phyloP scores from a whole-genome alignment of 2,797 vertebrate genomes.

The Gymnoscopelus braueri region DNA sequence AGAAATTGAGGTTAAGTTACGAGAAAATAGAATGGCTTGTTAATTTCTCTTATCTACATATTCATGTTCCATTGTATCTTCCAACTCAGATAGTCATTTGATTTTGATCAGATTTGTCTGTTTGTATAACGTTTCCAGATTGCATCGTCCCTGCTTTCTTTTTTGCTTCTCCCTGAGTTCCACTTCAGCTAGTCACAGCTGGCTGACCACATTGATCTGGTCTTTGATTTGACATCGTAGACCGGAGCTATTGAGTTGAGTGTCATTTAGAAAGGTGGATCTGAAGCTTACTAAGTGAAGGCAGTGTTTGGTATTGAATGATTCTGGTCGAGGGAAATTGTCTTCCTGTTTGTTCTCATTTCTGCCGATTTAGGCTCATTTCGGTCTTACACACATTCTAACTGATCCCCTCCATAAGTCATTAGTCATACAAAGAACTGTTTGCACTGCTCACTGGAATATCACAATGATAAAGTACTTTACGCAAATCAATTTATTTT shows the following conservation, averaged over 20 bases:
- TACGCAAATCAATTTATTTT: constrained; percentile 16
- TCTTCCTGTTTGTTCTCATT: constrained; percentile 7
- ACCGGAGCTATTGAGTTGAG: constrained; percentile 45
- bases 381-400: constrained; percentile 6
- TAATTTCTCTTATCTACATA: too few species aligned
- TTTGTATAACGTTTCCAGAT: constrained; percentile 52
- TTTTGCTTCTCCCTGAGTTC: constrained; percentile 46
- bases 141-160: constrained; percentile 49
- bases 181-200: constrained; percentile 56
- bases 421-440: neutral
- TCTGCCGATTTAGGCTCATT: neutral
- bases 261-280: constrained; percentile 47
- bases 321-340: constrained; percentile 3
- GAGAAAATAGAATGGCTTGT: too few species aligned
- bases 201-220: constrained; percentile 44
- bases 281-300: constrained; percentile 24
- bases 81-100: neutral
- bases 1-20: too few species aligned
- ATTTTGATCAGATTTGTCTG: constrained; percentile 64
- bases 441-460: constrained; percentile 3
- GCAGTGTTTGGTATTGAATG: neutral
- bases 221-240: constrained; percentile 58
- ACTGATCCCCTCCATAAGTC: constrained; percentile 4
- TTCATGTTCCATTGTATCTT: too few species aligned
- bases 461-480: constrained; percentile 8